Percentiles rank a stretch among this genome's conserved stretches.
phyloP scores from a whole-genome alignment of 2,888 invertebrate genomes.

The Scaptomyza polygonia region DNA sequence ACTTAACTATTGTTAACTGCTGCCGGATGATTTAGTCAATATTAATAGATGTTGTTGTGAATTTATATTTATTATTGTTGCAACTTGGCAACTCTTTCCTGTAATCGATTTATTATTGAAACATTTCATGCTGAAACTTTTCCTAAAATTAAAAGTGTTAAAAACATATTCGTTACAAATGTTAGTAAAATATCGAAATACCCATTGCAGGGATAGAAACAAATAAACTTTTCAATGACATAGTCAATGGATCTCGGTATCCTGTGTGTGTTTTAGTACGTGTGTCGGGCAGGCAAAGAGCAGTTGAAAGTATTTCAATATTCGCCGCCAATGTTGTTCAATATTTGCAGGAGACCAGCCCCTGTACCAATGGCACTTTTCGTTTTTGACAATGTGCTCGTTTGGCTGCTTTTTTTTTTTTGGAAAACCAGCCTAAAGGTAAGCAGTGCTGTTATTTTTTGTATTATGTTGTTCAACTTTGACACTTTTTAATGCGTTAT shows the following conservation, averaged over 20 bases:
- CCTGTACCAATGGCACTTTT: neutral
- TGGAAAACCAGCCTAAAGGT: constrained; percentile 11
- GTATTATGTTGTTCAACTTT: neutral
- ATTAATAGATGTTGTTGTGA: too few species aligned
- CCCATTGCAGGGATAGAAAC: neutral
- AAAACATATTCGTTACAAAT: neutral
- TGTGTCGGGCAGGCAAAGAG: constrained; percentile 2
- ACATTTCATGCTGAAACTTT: neutral
- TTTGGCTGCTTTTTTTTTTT: constrained; percentile 14
- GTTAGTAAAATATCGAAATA: neutral
- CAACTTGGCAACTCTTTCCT: neutral
- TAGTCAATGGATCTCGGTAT: neutral
- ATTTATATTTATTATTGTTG: too few species aligned
- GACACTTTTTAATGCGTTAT: neutral
- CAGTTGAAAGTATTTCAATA: constrained; percentile 64
- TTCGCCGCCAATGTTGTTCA: constrained; percentile 68
- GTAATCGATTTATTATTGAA: neutral
- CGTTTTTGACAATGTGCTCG: constrained; percentile 12
- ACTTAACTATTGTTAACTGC: too few species aligned
- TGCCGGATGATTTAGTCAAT: too few species aligned
- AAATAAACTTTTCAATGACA: constrained; percentile 1
- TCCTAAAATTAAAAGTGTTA: neutral
- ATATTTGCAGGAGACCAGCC: constrained; percentile 54
- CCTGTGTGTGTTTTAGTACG: constrained; percentile 6
- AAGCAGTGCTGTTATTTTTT: constrained; percentile 18